These are phyloP conservation scores for Periophthalmodon schlosseri DNA, from an alignment of 2,113 vertebrate species.

Conservation along the genomic window DNA sequence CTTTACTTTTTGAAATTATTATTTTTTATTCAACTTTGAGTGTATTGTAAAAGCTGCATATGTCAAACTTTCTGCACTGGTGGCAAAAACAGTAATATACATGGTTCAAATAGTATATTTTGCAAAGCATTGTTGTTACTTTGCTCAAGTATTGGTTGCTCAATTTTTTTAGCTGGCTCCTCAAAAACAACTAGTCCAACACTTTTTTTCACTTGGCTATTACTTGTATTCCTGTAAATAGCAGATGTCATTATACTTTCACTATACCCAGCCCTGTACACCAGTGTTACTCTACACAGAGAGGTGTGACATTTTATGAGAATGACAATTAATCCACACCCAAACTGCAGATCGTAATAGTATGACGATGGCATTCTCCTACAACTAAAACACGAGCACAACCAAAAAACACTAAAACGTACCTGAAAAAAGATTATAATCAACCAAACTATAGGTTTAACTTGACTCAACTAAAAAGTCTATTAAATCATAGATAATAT, in stretches of 20 bases:
- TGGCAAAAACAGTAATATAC: too few species aligned
- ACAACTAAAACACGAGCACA: not conserved
- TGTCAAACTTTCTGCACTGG: too few species aligned
- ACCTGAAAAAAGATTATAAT: not conserved
- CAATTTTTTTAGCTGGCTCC: too few species aligned
- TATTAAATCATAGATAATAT: not conserved
- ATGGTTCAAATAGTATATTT: too few species aligned
- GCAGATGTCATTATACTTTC: not conserved
- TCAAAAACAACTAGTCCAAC: too few species aligned
- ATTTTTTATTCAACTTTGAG: not conserved
- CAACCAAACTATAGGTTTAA: not conserved
- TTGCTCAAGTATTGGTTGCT: too few species aligned
- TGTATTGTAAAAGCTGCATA: too few species aligned
- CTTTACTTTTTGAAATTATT: not conserved
- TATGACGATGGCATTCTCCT: slow-evolving; percentile 4
- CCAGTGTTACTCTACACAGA: not conserved
- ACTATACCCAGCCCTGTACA: not conserved
- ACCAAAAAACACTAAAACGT: not conserved
- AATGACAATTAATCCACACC: slow-evolving; percentile 28
- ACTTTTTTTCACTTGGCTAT: too few species aligned
- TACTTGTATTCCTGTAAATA: not conserved
- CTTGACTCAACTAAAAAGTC: not conserved
- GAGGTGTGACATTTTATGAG: slow-evolving; percentile 32
- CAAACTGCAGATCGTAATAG: slow-evolving; percentile 22
- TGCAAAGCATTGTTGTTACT: too few species aligned